Evolutionary conservation across 2,888 invertebrate species (phyloP).

Genomic region (Nemotelus nigrinus): DNA sequence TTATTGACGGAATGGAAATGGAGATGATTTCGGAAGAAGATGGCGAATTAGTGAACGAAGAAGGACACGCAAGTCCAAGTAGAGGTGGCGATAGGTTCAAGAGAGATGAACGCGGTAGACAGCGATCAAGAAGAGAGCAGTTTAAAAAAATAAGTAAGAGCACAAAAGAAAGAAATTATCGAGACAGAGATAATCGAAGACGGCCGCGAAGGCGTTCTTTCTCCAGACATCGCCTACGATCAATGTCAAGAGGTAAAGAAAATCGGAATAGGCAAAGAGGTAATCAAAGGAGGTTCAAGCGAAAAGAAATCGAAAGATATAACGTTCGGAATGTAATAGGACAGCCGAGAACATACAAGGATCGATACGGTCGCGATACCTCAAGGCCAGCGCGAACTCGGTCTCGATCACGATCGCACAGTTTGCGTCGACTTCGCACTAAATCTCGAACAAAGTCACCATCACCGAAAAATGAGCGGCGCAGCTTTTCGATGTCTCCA

Average conservation of each 20-base stretch:
- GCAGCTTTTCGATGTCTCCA: conserved; percentile 52
- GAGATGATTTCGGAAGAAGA: conserved; percentile 80
- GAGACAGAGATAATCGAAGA: conserved; percentile 67
- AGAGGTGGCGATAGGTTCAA: conserved; percentile 59
- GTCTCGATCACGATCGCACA: conserved; percentile 54
- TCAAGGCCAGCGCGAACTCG: conserved; percentile 64
- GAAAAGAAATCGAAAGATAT: conserved; percentile 84
- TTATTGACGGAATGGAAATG: conserved; percentile 73
- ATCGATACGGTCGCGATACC: conserved; percentile 82
- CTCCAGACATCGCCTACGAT: conserved; percentile 46
- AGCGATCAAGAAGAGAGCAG: conserved; percentile 67
- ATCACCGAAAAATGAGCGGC: conserved; percentile 50
- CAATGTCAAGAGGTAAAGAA: conserved; percentile 61
- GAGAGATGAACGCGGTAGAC: conserved; percentile 52
- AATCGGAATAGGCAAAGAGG: conserved; percentile 53
- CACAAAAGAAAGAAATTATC: conserved; percentile 80
- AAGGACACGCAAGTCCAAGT: conserved; percentile 53
- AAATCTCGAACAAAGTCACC: conserved; percentile 51
- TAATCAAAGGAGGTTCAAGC: conserved; percentile 67
- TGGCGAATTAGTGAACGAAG: conserved; percentile 72
- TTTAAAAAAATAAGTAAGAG: conserved; percentile 86
- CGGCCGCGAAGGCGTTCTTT: conserved; percentile 55
- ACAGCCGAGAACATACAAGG: conserved; percentile 71
- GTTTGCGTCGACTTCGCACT: conserved; percentile 53
- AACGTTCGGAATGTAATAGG: conserved; percentile 82